Evolutionary conservation across 1,140 invertebrate genomes (phyloP), one percentile per base, ranked within the genome.

Genomic region (Drosophila bocqueti): DNA sequence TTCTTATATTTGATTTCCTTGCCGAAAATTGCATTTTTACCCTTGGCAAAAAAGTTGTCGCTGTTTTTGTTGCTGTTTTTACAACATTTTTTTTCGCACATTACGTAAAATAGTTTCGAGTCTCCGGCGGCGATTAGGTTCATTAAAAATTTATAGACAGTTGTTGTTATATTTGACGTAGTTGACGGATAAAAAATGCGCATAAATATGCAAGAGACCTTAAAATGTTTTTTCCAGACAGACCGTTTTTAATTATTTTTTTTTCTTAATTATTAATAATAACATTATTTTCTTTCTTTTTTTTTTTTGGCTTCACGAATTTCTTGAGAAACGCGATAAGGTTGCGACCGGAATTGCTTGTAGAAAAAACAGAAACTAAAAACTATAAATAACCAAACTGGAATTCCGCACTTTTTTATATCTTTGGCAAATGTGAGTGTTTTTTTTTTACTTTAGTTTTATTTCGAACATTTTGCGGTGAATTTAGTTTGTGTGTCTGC

Each of bases 271-370:
- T 16, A n/a, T 3, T 4, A 63, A 52, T 54, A 18, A 38, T 62
- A 31, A 62, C 31, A 54, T 67, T 36, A n/a, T 72, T 45, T 61
- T 63, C n/a, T 65, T 45, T 34, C 0, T 10, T 10, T 34, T 34
- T 10, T 34, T 34, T n/a, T 21, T 47, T 60, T 74, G 61, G 50
- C 55, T 66, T 21, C 10, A 13, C 18, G 18, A 67, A 68, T 61
- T 82, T 67, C 34, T 63, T 52, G 49, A 68, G 61, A 68, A 42
- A 54, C 85, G 66, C 84, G 74, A 79, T 63, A 84, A 76, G 79
- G 42, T 58, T 63, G 60, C 63, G 64, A 77, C 83, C 83, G 83
- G 79, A 86, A 85, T 75, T 85, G 77, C 55, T 81, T 67, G 46
- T 61, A 54, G 58, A 13, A 13, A 38, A 38, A 36, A 68, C 46